A percentile compares a stretch with the other conserved stretches of the same genome.
phyloP scores from a whole-genome alignment of 1,140 invertebrate species.

The Drosophila kohkoa region DNA sequence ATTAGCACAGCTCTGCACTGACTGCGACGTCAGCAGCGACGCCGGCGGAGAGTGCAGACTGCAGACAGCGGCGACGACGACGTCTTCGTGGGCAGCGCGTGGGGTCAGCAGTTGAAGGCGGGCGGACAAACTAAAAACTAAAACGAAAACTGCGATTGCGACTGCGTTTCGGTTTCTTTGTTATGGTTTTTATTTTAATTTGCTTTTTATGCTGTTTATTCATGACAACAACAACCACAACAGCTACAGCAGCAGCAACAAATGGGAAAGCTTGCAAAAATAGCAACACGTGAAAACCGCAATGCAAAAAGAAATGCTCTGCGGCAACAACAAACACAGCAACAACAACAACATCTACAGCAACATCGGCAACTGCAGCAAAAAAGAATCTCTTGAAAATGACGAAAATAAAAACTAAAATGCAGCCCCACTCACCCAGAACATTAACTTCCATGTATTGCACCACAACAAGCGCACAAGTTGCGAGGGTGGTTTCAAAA shows the following conservation, averaged over 20 bases:
- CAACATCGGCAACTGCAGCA: conserved; percentile 1
- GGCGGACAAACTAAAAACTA: not conserved
- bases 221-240: conserved; percentile 58
- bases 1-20: conserved; percentile 70
- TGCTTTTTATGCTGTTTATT: conserved; percentile 57
- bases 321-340: conserved; percentile 26
- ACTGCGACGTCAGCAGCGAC: conserved; percentile 37
- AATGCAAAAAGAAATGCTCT: conserved; percentile 13
- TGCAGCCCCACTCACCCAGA: conserved; percentile 55
- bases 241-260: conserved; percentile 30
- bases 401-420: conserved; percentile 75
- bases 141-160: not conserved
- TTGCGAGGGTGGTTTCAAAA: conserved; percentile 21
- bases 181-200: conserved; percentile 56
- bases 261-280: conserved; percentile 63
- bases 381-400: conserved; percentile 65
- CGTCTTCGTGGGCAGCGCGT: conserved; percentile 39
- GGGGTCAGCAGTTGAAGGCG: conserved; percentile 29
- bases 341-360: conserved; percentile 10
- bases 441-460: conserved; percentile 48
- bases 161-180: conserved; percentile 29
- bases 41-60: not conserved
- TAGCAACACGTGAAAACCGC: conserved; percentile 79
- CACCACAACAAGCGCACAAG: conserved; percentile 23
- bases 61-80: not conserved